phyloP scores from a whole-genome alignment of 2,888 invertebrate genomes.

The Tillus elongatus region DNA sequence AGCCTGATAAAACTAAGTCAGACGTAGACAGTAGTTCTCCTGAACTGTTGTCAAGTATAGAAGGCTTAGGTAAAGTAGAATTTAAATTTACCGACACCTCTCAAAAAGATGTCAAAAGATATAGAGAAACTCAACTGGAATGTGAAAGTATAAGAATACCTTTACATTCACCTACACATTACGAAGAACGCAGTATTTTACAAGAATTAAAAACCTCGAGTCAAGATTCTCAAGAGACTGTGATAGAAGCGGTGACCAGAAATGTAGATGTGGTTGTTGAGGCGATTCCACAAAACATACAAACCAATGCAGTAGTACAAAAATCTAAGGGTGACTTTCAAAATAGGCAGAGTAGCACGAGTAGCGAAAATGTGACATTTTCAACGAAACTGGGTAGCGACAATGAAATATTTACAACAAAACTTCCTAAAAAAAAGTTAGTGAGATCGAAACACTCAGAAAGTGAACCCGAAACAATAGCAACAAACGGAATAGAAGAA shows the following conservation, averaged over 20 bases:
- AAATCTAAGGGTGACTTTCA: constrained; percentile 14
- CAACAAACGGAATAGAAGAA: constrained; percentile 12
- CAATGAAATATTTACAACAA: constrained; percentile 57
- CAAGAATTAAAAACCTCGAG: constrained; percentile 37
- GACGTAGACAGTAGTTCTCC: constrained; percentile 27
- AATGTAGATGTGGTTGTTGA: constrained; percentile 24
- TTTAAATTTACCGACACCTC: constrained; percentile 31
- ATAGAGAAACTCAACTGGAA: constrained; percentile 56
- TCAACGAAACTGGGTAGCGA: constrained; percentile 59
- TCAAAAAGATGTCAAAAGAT: constrained; percentile 35
- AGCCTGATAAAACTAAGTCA: constrained; percentile 44
- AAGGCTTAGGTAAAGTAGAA: constrained; percentile 43
- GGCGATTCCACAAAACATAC: constrained; percentile 18
- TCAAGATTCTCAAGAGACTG: constrained; percentile 47
- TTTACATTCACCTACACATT: constrained; percentile 64
- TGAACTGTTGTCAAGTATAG: constrained; percentile 31
- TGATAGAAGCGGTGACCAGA: constrained; percentile 35
- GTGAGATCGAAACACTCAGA: background rate
- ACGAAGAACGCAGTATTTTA: constrained; percentile 40
- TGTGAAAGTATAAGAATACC: constrained; percentile 62
- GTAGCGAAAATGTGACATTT: constrained; percentile 50
- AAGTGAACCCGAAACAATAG: background rate
- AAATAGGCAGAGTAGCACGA: constrained; percentile 37
- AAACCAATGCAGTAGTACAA: constrained; percentile 8
- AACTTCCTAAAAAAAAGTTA: constrained; percentile 34